Evolutionary conservation across 92 coral and sea anemone genomes (phyloP).

Genomic region (Meandrina meandrites): DNA sequence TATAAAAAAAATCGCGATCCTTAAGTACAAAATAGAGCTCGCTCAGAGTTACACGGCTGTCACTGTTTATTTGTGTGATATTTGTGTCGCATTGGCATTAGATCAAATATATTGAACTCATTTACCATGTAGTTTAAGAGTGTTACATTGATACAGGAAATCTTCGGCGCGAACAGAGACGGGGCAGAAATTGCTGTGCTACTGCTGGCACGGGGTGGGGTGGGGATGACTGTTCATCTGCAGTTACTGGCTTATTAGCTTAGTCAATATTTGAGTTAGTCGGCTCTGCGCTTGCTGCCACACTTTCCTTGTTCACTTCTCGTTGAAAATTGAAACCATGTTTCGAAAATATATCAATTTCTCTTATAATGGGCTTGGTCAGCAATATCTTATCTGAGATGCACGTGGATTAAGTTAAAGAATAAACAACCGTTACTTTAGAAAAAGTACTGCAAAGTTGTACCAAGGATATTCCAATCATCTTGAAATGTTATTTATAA

Average conservation of each 20-base stretch:
- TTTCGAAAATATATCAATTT: background rate
- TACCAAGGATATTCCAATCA: background rate
- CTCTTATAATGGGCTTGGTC: background rate
- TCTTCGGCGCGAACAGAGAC: background rate
- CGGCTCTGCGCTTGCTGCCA: background rate
- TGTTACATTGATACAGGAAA: constrained; percentile 2
- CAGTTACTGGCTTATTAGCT: background rate
- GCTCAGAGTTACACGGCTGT: background rate
- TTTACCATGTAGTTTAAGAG: background rate
- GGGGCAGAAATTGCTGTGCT: background rate
- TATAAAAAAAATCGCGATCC: background rate
- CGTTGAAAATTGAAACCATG: background rate
- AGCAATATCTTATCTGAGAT: background rate
- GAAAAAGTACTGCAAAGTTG: background rate
- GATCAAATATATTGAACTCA: background rate
- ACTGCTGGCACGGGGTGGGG: background rate
- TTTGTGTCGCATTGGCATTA: background rate
- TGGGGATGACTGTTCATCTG: background rate
- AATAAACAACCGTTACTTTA: background rate
- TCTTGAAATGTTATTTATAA: background rate
- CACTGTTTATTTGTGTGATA: background rate
- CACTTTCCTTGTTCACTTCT: background rate
- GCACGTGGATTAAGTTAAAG: background rate
- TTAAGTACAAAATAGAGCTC: background rate
- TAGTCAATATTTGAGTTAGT: no score